Percentiles rank a stretch among this genome's conserved stretches.
Evolutionary conservation across 2,113 vertebrate species (phyloP).

Genomic region (Sus scrofa): T2T-Sscrofa CM000820.6:5581001-5581500

Average conservation of each 20-base stretch:
- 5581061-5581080: no score
- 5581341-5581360: neutral
- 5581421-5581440: neutral
- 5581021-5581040: neutral
- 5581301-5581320: neutral
- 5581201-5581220: no score
- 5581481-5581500: neutral
- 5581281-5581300: no score
- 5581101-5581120: no score
- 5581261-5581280: no score
- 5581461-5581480: neutral
- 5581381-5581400: neutral
- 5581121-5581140: no score
- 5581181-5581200: no score
- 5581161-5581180: no score
- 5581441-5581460: neutral
- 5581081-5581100: no score
- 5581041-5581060: neutral
- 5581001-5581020: neutral
- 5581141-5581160: no score
- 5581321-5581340: neutral
- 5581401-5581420: constrained; percentile 8
- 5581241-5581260: no score
- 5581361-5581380: neutral
- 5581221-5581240: no score